These are phyloP conservation scores for Speoplatyrhinus poulsoni DNA, from an alignment of 2,113 vertebrate species.

Conservation along the genomic window DNA sequence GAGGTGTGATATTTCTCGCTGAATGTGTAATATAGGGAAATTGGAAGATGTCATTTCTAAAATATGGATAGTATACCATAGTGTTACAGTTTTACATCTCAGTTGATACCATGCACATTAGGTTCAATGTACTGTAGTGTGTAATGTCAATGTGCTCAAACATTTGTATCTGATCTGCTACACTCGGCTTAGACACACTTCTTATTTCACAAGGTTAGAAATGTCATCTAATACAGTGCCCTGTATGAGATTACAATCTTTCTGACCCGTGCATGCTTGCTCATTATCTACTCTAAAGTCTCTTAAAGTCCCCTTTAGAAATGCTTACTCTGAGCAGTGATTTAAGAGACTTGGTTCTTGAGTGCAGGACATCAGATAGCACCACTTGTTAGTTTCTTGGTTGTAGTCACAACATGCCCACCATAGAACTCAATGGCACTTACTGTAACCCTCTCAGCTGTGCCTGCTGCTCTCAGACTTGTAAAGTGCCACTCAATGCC, in stretches of 20 bases:
- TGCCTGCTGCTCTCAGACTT: conserved; percentile 10
- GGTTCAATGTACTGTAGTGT: conserved; percentile 41
- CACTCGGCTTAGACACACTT: conserved; percentile 34
- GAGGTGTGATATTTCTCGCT: conserved; percentile 40
- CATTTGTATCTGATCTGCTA: conserved; percentile 22
- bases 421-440: conserved; percentile 34
- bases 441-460: conserved; percentile 17
- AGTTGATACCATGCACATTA: conserved; percentile 30
- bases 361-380: conserved; percentile 23
- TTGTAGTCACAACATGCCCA: conserved; percentile 41
- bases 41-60: too few species aligned
- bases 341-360: conserved; percentile 33
- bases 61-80: too few species aligned
- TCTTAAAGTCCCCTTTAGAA: conserved; percentile 8
- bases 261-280: conserved; percentile 10
- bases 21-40: conserved; percentile 5
- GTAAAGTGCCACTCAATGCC: conserved; percentile 18
- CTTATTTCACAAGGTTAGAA: conserved; percentile 8
- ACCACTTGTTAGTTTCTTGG: conserved; percentile 52
- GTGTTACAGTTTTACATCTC: conserved; percentile 18
- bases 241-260: conserved; percentile 1
- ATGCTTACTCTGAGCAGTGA: neutral
- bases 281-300: conserved; percentile 3
- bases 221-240: too few species aligned
- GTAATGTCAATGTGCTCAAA: conserved; percentile 42